Percentiles rank a stretch among this genome's conserved stretches.
Evolutionary conservation across 2,113 vertebrate species (phyloP).

Genomic region (Spilogale gracilis): DNA sequence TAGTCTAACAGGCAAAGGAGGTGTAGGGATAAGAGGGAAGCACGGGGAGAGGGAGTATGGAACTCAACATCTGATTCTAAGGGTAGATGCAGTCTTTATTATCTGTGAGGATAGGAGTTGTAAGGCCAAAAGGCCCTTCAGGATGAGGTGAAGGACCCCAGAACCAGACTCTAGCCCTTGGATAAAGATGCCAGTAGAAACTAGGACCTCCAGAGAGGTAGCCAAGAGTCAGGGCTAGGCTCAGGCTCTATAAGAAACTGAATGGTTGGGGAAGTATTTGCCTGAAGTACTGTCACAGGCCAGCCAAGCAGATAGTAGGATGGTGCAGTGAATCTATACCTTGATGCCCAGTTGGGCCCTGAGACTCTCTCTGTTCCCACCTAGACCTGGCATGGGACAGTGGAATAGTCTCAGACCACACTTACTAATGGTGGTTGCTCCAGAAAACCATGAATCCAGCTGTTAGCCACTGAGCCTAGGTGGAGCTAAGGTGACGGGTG

Average conservation of each 20-base stretch:
- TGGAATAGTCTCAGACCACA: not conserved
- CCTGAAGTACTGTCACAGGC: not conserved
- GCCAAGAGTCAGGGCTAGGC: not conserved
- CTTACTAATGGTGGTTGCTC: not conserved
- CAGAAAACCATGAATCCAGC: not conserved
- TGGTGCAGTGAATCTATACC: not conserved
- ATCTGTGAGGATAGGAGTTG: not conserved
- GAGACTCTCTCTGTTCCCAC: not conserved
- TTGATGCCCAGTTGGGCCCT: not conserved
- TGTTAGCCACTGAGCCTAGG: not conserved
- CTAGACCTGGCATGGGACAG: not conserved
- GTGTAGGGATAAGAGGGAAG: rapidly evolving
- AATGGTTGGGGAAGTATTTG: too few relatives aligned
- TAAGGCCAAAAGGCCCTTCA: not conserved
- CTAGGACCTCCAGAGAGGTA: too few relatives aligned
- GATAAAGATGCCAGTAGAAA: not conserved
- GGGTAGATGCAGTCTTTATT: not conserved
- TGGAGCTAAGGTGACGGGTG: rapidly evolving
- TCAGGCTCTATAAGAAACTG: not conserved
- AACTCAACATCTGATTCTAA: not conserved
- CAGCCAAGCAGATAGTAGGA: not conserved
- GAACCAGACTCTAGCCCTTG: not conserved
- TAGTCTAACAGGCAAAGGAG: not conserved
- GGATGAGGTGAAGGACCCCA: not conserved
- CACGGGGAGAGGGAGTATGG: not conserved